A percentile compares a stretch with the other conserved stretches of the same genome.
phyloP scores from a whole-genome alignment of 2,113 vertebrate species.

The Notarius lentiginosus region DNA sequence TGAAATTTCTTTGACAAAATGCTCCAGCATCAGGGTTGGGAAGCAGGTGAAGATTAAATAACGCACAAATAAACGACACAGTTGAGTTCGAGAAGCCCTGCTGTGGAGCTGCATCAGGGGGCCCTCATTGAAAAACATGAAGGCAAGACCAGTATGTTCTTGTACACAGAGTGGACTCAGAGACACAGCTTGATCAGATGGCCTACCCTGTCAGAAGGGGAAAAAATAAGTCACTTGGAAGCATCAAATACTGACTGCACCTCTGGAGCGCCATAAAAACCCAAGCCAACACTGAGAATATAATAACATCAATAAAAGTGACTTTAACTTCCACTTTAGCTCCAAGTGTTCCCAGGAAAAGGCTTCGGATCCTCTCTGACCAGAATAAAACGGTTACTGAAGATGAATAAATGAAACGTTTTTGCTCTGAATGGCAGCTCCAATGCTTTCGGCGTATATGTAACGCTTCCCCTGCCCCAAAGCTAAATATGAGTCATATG shows the following conservation, averaged over 20 bases:
- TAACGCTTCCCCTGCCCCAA: conserved; percentile 19
- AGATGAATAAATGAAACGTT: not conserved
- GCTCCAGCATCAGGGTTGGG: no score
- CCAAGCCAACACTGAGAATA: not conserved
- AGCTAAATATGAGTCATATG: conserved; percentile 11
- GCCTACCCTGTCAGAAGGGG: not conserved
- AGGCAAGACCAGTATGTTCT: not conserved
- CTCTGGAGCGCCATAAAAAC: not conserved
- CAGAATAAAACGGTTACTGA: not conserved
- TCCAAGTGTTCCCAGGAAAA: not conserved
- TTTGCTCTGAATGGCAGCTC: not conserved
- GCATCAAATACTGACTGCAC: not conserved
- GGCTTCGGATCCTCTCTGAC: not conserved
- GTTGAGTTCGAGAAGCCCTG: not conserved
- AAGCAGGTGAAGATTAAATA: not conserved
- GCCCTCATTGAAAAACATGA: not conserved
- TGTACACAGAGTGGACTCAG: not conserved
- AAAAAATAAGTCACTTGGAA: conserved; percentile 2
- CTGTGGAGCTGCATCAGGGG: not conserved
- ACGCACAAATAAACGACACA: not conserved
- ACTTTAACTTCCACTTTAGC: not conserved
- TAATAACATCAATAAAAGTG: not conserved
- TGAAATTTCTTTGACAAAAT: not conserved
- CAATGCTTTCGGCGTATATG: not conserved
- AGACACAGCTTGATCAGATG: not conserved